phyloP scores from a whole-genome alignment of 2,113 vertebrate genomes.

The Oplegnathus fasciatus region DNA sequence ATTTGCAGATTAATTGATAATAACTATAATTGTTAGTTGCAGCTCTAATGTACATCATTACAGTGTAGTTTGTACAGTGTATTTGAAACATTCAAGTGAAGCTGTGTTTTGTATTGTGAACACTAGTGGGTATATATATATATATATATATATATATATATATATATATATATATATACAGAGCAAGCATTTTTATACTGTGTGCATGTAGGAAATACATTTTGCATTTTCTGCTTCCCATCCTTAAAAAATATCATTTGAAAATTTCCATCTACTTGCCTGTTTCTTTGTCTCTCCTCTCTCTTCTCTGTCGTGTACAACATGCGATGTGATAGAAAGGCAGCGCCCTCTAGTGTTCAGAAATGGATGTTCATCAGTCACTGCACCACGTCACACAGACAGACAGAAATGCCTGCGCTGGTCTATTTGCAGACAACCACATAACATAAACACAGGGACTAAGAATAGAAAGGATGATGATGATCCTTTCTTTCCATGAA shows the following conservation, averaged over 20 bases:
- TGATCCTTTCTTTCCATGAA: conserved; percentile 26
- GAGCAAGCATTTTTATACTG: not conserved
- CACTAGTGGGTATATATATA: not conserved
- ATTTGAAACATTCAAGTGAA: not conserved
- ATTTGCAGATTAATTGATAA: not conserved
- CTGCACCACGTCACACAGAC: not conserved
- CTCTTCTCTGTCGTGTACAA: not conserved
- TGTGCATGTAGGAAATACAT: not conserved
- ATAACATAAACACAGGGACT: conserved; percentile 42
- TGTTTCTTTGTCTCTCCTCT: conserved; percentile 40
- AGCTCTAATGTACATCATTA: not conserved
- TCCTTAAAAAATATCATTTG: not conserved
- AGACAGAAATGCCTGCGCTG: conserved; percentile 1
- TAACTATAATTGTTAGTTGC: not conserved
- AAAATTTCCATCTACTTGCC: not conserved
- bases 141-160: not conserved
- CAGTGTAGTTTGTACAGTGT: too few relatives aligned
- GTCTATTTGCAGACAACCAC: conserved; percentile 43
- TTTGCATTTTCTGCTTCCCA: too few relatives aligned
- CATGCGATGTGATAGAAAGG: not conserved
- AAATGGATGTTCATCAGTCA: not conserved
- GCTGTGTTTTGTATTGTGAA: not conserved
- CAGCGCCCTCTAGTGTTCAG: conserved; percentile 63
- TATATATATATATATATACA: not conserved
- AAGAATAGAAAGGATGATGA: conserved; percentile 47